Base-by-base conservation (phyloP, 2,888 invertebrate genomes). In the Heteromurus nitidus region DNA sequence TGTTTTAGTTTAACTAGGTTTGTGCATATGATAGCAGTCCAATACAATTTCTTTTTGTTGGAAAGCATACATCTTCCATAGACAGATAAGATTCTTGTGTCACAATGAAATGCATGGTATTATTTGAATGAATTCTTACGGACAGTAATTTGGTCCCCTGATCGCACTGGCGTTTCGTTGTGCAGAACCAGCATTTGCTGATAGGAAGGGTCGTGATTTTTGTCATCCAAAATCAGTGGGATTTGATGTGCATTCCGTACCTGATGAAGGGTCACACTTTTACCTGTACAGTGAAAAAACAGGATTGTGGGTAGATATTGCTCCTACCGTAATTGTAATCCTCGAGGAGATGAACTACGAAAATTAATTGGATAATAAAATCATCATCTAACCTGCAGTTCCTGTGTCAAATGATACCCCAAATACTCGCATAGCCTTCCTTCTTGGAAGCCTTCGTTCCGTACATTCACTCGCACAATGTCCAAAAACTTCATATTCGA, bases 341-440 rank as follows among this genome's bases (percentile, higher is more conserved):
- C n/a, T n/a, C n/a, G n/a, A n/a, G n/a, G n/a, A n/a, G n/a, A n/a
- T n/a, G n/a, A n/a, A n/a, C n/a, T n/a, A n/a, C n/a, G n/a, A n/a
- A n/a, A n/a, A n/a, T n/a, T n/a, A n/a, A n/a, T n/a, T n/a, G n/a
- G n/a, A n/a, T n/a, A n/a, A n/a, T n/a, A n/a, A n/a, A n/a, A n/a
- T n/a, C n/a, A n/a, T n/a, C n/a, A 47, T 47, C 36, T 13, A 31
- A 74, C 80, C 80, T 11, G 30, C 36, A 9, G 13, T 26, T 7
- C 80, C 80, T 50, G 80, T 73, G 28, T 80, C 80, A 62, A 80
- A 80, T 13, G 80, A 73, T 9, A 80, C 80, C 0, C 80, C 80
- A 68, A 80, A 80, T n/a, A 58, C 18, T n/a, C 68, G 58, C 3
- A 73, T 26, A 0, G 80, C 64, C 30, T 74, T 80, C 26, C 50